Conservation (phyloP, 1,140 invertebrate species). For the Apis mellifera region DNA sequence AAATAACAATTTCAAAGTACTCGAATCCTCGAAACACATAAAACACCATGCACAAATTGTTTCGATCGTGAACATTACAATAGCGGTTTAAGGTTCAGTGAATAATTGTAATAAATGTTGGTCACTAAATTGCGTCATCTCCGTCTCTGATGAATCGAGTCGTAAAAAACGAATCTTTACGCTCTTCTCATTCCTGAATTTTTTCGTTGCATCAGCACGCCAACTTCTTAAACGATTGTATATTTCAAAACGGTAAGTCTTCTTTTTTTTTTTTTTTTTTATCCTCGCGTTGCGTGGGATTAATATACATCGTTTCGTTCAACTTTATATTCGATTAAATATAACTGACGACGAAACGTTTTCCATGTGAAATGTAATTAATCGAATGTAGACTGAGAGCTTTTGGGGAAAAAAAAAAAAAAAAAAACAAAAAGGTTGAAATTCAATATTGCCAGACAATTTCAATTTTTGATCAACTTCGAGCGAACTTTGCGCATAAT, state of each 20-base stretch:
- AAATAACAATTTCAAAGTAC: neutral
- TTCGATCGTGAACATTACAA: neutral
- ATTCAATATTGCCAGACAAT: too few species aligned
- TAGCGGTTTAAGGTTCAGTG: conserved; percentile 70
- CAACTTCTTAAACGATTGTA: neutral
- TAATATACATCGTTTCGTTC: neutral
- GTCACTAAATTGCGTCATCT: conserved; percentile 10
- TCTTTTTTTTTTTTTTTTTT: conserved; percentile 5
- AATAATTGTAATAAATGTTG: conserved; percentile 67
- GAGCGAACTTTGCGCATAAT: too few species aligned
- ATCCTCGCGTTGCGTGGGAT: neutral
- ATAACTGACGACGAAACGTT: neutral
- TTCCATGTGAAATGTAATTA: neutral
- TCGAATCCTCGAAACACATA: neutral
- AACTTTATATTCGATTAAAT: neutral
- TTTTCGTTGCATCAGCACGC: neutral
- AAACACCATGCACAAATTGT: neutral
- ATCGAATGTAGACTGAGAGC: neutral
- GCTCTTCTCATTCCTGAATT: conserved; percentile 6
- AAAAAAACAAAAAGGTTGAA: too few species aligned
- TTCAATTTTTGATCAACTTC: too few species aligned
- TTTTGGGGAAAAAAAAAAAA: too few species aligned
- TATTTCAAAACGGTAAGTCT: neutral
- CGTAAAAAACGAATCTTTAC: conserved; percentile 16
- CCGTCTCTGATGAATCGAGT: neutral